Base-by-base conservation (phyloP, 2,113 vertebrate species). In the Natator depressus region DNA sequence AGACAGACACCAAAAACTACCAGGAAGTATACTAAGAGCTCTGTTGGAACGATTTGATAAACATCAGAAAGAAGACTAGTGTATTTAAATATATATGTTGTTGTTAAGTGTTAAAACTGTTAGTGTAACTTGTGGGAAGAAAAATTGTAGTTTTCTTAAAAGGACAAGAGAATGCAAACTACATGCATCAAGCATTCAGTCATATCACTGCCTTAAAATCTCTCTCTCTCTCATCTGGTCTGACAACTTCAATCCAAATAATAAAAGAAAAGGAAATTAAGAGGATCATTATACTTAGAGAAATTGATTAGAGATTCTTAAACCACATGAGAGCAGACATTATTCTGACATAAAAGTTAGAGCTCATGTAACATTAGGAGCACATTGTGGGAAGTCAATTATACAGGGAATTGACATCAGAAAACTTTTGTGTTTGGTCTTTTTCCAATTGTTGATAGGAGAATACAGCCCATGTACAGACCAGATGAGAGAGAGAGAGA, bases 1-100 rank as follows among this genome's bases (percentile, higher is more conserved):
- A 89, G 98, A 99, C 89, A 96, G 96, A 90, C 99, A 99, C 97
- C 99, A 99, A 97, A 98, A 97, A 96, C 98, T 99, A 92, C 99
- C 99, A 0, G 99, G 99, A 86, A 99, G 98, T 89, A 98, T 99
- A 82, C 98, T 99, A 82, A 97, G 98, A 88, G 99, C 99, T 62
- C 96, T 99, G 84, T 54, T 99, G 76, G 98, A 99, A 89, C 98
- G 98, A 93, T 98, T 99, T 93, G 95, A 97, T 95, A 96, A 79
- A 79, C 98, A 96, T 83, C 89, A 90, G 82, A 98, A 98, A 97
- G 92, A 94, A 25, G 92, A 97, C 54, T 98, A 97, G 96, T 84
- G 29, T 47, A 19, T 80, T 38, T 82, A 87, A 57, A 72, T 91
- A 69, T 35, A 35, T 62, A 55, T 47, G 84, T 72, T 89, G 84